phyloP scores from a whole-genome alignment of 2,888 invertebrate genomes.

The Deroplatys truncata region DNA sequence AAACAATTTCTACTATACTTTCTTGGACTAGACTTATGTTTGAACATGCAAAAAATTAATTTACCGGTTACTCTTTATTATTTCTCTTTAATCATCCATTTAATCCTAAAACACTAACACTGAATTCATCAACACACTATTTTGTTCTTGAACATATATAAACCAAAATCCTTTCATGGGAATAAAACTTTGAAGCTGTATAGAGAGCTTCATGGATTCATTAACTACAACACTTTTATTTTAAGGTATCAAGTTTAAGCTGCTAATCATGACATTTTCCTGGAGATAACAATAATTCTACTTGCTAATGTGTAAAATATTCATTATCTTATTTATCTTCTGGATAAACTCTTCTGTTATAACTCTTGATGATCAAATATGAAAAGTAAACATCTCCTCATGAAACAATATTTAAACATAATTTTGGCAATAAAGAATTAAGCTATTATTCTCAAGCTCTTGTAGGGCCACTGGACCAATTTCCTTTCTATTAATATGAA shows the following conservation, averaged over 20 bases:
- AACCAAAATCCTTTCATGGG: neutral
- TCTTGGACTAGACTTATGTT: neutral
- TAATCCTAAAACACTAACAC: neutral
- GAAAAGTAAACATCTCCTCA: neutral
- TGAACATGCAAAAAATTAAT: neutral
- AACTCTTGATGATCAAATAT: neutral
- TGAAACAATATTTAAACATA: too few relatives aligned
- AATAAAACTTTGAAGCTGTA: neutral
- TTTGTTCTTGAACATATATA: neutral
- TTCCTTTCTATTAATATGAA: neutral
- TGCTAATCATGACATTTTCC: too few relatives aligned
- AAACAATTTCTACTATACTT: neutral
- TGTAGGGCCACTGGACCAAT: neutral
- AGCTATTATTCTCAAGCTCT: neutral
- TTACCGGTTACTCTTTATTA: neutral
- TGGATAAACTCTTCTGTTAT: neutral
- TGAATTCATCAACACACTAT: neutral
- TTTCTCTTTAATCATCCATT: too few relatives aligned
- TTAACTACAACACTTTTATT: neutral
- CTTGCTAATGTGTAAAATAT: neutral
- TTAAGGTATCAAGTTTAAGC: neutral
- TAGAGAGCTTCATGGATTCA: neutral
- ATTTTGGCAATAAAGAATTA: neutral
- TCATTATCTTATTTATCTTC: neutral
- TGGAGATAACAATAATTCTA: too few relatives aligned